phyloP scores from a whole-genome alignment of 2,113 vertebrate genomes.

The Colinus virginianus region DNA sequence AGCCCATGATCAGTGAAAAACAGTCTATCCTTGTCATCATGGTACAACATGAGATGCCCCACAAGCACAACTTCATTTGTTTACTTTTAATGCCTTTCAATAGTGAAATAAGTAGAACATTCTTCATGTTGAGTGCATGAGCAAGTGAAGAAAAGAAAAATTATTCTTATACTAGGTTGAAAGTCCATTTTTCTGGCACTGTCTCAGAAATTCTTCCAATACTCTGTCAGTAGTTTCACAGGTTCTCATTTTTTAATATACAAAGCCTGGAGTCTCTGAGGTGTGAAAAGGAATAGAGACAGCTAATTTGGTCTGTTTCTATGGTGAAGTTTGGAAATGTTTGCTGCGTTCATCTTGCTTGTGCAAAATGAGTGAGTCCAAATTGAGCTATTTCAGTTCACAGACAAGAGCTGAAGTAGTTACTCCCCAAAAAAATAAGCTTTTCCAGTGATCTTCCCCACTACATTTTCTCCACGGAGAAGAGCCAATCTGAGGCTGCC shows the following conservation, averaged over 20 bases:
- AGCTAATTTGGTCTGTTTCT: slow-evolving; percentile 45
- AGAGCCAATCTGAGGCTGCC: not conserved
- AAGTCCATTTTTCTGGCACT: not conserved
- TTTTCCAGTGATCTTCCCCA: not conserved
- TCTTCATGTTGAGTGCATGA: not conserved
- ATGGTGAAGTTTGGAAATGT: slow-evolving; percentile 15
- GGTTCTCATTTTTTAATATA: not conserved
- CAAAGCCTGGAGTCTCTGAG: not conserved
- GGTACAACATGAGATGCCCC: not conserved
- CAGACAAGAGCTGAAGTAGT: not conserved
- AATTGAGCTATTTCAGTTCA: slow-evolving; percentile 10
- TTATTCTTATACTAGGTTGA: not conserved
- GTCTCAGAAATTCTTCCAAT: not conserved
- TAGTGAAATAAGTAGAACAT: not conserved
- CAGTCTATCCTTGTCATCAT: not conserved
- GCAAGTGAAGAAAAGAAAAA: not conserved
- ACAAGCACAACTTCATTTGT: not conserved
- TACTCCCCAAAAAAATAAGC: slow-evolving; percentile 4
- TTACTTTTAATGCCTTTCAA: not conserved
- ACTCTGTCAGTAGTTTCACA: slow-evolving; percentile 2
- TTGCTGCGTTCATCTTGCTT: slow-evolving; percentile 2
- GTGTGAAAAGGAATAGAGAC: not conserved
- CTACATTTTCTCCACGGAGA: not conserved
- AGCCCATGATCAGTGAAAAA: not conserved
- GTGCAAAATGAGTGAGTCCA: slow-evolving; percentile 2